Evolutionary conservation across 1,140 invertebrate species (phyloP), one percentile per base, ranked within the genome.

Genomic region (Andrena cerasifolii): DNA sequence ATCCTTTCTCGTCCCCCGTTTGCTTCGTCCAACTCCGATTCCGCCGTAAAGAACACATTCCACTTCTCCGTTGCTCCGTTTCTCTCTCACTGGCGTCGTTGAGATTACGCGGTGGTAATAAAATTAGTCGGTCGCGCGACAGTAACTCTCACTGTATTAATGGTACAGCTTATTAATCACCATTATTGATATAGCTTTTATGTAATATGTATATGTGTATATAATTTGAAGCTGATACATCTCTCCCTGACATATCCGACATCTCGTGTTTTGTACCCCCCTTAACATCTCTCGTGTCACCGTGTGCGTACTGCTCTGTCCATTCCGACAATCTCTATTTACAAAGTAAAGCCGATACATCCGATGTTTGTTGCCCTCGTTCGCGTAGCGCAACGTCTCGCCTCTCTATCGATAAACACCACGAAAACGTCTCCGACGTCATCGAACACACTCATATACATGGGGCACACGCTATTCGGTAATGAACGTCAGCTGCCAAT

Each of bases 181-280:
- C 66, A 77, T 77, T 77, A 77, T 47, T 70, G 54, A 61, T 71
- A 77, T 59, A 65, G 65, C n/a, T 84, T 78, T 43, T 65, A 65
- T 76, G 43, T 79, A 56, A 40, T 62, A 62, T 59, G 43, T 47
- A 43, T 77, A 62, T 79, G 51, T 66, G 62, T 76, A 80, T 80
- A 73, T 63, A 78, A 86, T 56, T 80, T 59, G 74, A 80, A 85
- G 59, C 78, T 80, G 84, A 80, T 66, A 68, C 62, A 84, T 51
- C n/a, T 70, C 63, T 71, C 65, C 56, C 62, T 63, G 56, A 45
- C 43, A 72, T 81, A 72, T 81, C 45, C 24, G 36, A 40, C 73
- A 43, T 56, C 74, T 73, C 61, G 18, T 45, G 40, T 51, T 56
- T 45, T 51, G 31, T 31, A 31, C 16, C 28, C 24, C 43, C 68